Conservation (phyloP, 2,888 invertebrate species). For the Diaprepes abbreviatus region DNA sequence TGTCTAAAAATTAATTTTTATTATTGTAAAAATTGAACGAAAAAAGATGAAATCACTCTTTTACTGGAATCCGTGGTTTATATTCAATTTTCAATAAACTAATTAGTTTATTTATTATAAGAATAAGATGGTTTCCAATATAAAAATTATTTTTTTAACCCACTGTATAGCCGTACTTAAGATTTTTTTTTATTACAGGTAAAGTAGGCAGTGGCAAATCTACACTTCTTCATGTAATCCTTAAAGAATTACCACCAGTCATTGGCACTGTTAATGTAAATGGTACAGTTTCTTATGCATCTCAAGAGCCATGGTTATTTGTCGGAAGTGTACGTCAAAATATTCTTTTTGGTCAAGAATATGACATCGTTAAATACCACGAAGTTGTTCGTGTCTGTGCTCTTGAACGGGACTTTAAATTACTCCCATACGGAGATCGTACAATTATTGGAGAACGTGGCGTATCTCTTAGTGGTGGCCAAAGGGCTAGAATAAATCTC, state of each 20-base stretch:
- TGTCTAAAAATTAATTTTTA: too few relatives aligned
- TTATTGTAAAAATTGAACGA: too few relatives aligned
- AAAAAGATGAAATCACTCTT: too few relatives aligned
- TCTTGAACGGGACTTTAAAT: constrained; percentile 77
- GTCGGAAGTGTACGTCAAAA: constrained; percentile 90
- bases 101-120: too few relatives aligned
- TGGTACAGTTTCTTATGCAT: constrained; percentile 81
- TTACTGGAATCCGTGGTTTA: too few relatives aligned
- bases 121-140: too few relatives aligned
- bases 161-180: too few relatives aligned
- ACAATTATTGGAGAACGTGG: constrained; percentile 84
- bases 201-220: constrained; percentile 77
- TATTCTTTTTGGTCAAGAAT: constrained; percentile 86
- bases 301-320: constrained; percentile 88
- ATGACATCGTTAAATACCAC: constrained; percentile 77
- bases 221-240: constrained; percentile 69
- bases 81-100: too few relatives aligned
- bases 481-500: constrained; percentile 87
- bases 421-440: constrained; percentile 82
- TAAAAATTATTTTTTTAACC: too few relatives aligned
- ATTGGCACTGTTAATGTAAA: constrained; percentile 75
- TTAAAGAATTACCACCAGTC: constrained; percentile 79
- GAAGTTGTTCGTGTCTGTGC: constrained; percentile 78
- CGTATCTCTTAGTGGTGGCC: constrained; percentile 81
- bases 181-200: constrained; percentile 5